Base-by-base conservation (phyloP, 2,113 vertebrate genomes). In the Labeo rohita region DNA sequence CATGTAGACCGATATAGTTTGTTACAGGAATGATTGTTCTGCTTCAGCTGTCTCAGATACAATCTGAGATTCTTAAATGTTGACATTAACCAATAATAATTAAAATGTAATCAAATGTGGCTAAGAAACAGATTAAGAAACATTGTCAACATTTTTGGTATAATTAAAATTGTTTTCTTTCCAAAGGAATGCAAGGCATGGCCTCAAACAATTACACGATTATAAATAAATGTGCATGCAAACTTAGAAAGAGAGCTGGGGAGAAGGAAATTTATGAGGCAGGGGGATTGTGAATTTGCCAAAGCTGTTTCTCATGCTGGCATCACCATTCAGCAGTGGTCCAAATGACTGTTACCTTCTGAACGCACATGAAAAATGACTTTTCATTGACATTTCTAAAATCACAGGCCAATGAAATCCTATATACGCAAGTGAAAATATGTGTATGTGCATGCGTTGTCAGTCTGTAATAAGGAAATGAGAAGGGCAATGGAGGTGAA, bases 251-350 rank as follows among this genome's bases (percentile, higher is more conserved):
- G 36, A 61, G 16, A 79, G 8, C 39, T 39, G 43, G 54, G 21
- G 72, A 23, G 16, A 6, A 21, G 50, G n/a, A 75, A 7, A 76
- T 49, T 8, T 76, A 76, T 76, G 73, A 50, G 73, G n/a, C 21
- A 75, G 73, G 45, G 45, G 72, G 11, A 49, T 15, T 15, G 45
- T 49, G 45, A 75, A 50, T 88, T 86, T 90, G 88, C 90, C 87
- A 47, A 87, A 89, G 90, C 92, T 91, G 88, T 87, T 91, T 89
- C 84, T 77, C 63, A 68, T 87, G 86, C 88, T 82, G 84, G 66
- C 83, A 77, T 61, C 63, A 70, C 76, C 75, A 85, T 80, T 49
- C 61, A 79, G 84, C 61, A 52, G 39, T 73, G 39, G 39, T 45
- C 70, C 18, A 84, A 74, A 68, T 39, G 61, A 54, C 45, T 63